These are phyloP conservation scores for Aphis gossypii DNA, from an alignment of 1,140 invertebrate genomes.

Conservation along the genomic window DNA sequence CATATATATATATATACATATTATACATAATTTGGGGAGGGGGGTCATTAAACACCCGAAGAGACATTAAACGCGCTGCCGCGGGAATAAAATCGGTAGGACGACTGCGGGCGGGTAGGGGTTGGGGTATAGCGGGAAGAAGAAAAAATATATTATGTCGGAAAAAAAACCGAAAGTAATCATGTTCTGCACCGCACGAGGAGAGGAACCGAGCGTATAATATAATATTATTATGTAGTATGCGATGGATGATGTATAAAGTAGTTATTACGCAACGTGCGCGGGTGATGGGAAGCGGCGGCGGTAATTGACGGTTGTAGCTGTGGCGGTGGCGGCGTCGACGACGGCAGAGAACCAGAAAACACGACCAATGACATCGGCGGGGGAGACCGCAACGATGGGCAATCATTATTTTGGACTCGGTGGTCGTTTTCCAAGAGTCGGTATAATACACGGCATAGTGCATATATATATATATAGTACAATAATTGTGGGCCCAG, in stretches of 20 bases:
- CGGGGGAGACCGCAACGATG: conserved; percentile 43
- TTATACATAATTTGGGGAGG: conserved; percentile 4
- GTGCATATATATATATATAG: not conserved
- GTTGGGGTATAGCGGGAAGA: not conserved
- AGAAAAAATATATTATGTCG: conserved; percentile 26
- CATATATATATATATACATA: not conserved
- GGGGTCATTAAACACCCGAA: conserved; percentile 53
- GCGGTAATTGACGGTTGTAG: conserved; percentile 53
- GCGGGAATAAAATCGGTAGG: not conserved
- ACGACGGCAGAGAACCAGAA: conserved; percentile 24
- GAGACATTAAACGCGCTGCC: conserved; percentile 7
- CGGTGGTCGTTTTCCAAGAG: conserved; percentile 37
- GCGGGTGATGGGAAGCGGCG: conserved; percentile 47
- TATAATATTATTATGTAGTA: not conserved
- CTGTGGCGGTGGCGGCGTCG: not conserved
- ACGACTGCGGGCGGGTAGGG: not conserved
- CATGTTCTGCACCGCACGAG: conserved; percentile 31
- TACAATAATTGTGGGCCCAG: conserved; percentile 46
- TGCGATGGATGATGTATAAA: not conserved
- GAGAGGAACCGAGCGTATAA: not conserved
- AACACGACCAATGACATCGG: conserved; percentile 53
- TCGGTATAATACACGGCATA: not conserved
- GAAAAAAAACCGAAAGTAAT: conserved; percentile 56
- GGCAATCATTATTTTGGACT: conserved; percentile 55
- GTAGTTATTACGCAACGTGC: conserved; percentile 52